Evolutionary conservation across 2,113 vertebrate species (phyloP).

Genomic region (Prunella himalayana): DNA sequence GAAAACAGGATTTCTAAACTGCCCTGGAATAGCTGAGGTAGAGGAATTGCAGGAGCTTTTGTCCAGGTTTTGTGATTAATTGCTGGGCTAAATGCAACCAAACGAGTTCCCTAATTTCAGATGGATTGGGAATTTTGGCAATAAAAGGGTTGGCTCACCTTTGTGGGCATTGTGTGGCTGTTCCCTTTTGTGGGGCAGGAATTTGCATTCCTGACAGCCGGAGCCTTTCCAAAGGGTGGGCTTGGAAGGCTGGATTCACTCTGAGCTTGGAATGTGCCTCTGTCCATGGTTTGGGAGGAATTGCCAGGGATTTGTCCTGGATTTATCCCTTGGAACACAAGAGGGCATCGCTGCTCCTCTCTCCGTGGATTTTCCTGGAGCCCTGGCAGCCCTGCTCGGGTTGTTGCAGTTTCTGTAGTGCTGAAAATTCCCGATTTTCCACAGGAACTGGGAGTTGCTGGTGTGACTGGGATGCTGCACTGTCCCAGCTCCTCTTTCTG

Average conservation of each 20-base stretch:
- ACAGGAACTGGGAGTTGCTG: fast-evolving
- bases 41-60: neutral
- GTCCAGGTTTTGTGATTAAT: neutral
- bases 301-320: fast-evolving
- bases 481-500: neutral
- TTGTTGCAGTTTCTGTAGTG: neutral
- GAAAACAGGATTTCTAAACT: neutral
- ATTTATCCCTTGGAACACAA: slow-evolving; percentile 18
- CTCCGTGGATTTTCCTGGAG: neutral
- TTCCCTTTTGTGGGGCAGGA: neutral
- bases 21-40: neutral
- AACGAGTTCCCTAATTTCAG: neutral
- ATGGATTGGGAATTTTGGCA: neutral
- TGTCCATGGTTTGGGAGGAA: neutral
- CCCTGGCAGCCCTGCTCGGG: fast-evolving
- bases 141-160: neutral
- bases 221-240: neutral
- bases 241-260: neutral
- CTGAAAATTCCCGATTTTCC: neutral
- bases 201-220: neutral
- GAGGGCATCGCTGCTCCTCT: slow-evolving; percentile 49
- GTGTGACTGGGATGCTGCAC: neutral
- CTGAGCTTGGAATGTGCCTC: neutral
- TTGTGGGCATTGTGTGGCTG: fast-evolving
- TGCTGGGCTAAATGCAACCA: neutral